Conservation (phyloP, 2,797 vertebrate genomes). For the Labroides dimidiatus region DNA sequence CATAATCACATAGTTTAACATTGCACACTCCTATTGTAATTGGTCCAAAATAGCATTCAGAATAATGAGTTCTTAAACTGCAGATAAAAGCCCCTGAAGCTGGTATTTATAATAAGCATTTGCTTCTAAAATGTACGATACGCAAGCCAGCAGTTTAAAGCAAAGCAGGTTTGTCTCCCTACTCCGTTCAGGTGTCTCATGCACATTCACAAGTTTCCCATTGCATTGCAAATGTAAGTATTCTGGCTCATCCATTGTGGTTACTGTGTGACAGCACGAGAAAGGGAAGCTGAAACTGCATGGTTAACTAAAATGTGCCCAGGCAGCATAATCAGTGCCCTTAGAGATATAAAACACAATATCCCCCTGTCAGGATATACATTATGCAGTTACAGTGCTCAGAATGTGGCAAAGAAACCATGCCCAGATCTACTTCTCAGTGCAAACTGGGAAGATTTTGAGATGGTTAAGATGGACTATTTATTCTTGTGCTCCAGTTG, state of each 20-base stretch:
- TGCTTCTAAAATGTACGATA: constrained; percentile 37
- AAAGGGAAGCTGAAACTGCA: constrained; percentile 69
- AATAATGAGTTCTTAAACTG: constrained; percentile 42
- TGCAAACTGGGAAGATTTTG: constrained; percentile 27
- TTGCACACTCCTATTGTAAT: constrained; percentile 37
- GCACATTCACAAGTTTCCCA: constrained; percentile 49
- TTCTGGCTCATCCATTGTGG: constrained; percentile 71
- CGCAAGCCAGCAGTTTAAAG: constrained; percentile 31
- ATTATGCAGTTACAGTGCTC: constrained; percentile 71
- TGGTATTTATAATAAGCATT: constrained; percentile 55
- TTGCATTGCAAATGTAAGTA: constrained; percentile 68
- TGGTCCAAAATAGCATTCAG: constrained; percentile 37
- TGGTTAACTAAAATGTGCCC: constrained; percentile 79
- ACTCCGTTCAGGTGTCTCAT: constrained; percentile 44
- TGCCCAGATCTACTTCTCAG: constrained; percentile 49
- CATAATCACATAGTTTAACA: constrained; percentile 38
- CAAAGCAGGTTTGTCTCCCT: constrained; percentile 25
- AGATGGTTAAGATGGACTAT: constrained; percentile 35
- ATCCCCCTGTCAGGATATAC: constrained; percentile 74
- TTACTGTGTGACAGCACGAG: constrained; percentile 68
- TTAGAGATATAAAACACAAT: constrained; percentile 80
- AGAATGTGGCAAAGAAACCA: constrained; percentile 51
- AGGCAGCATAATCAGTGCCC: constrained; percentile 79
- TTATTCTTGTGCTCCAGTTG: constrained; percentile 21
- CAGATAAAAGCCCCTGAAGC: constrained; percentile 45